A percentile compares a stretch with the other conserved stretches of the same genome.
phyloP scores from a whole-genome alignment of 2,113 vertebrate genomes.

The Misgurnus mizolepis region DNA sequence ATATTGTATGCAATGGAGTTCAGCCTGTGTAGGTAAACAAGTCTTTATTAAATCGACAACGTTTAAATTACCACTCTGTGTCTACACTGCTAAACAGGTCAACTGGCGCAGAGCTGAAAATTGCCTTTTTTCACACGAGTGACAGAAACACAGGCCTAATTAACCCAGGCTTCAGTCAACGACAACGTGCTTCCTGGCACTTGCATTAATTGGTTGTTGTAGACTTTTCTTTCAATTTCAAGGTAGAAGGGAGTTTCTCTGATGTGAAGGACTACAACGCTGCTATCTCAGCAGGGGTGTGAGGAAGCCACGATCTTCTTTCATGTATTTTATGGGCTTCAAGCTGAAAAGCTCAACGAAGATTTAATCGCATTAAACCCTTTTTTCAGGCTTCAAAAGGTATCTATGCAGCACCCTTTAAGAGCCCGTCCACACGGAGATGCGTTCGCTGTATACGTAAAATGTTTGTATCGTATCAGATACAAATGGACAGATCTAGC shows the following conservation, averaged over 20 bases:
- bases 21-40: neutral
- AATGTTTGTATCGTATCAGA: too few relatives aligned
- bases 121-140: neutral
- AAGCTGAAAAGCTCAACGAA: neutral
- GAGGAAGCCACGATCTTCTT: neutral
- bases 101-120: neutral
- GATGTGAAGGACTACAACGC: neutral
- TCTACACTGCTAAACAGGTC: slow-evolving; percentile 1
- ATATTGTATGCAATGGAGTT: neutral
- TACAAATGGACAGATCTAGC: too few relatives aligned
- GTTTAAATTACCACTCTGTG: slow-evolving; percentile 12
- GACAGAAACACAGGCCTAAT: neutral
- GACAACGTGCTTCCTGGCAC: neutral
- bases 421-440: too few relatives aligned
- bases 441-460: too few relatives aligned
- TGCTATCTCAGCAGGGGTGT: too few relatives aligned
- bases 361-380: slow-evolving; percentile 8
- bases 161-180: neutral
- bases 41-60: neutral
- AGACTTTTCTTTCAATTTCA: neutral
- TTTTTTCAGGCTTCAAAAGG: neutral
- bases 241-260: slow-evolving; percentile 1
- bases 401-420: neutral
- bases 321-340: neutral
- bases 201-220: slow-evolving; percentile 1